These are phyloP conservation scores for Noturus placidus DNA, from an alignment of 2,113 vertebrate species.

Conservation along the genomic window DNA sequence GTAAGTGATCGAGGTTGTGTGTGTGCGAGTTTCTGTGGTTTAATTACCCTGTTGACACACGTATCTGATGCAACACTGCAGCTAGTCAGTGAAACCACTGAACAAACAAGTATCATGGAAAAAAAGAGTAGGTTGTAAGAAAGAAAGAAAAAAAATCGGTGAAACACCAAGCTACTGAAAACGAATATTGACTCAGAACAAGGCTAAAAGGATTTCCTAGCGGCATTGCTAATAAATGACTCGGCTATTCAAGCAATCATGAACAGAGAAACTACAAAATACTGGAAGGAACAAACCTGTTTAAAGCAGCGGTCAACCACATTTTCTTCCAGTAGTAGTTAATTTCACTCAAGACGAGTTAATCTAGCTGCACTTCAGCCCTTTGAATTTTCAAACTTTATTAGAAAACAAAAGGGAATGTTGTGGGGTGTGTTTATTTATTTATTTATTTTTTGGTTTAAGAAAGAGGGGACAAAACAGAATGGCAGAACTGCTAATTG, in stretches of 20 bases:
- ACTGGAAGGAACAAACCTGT: background rate
- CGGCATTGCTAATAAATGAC: constrained; percentile 4
- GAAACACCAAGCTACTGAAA: constrained; percentile 38
- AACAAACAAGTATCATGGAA: constrained; percentile 51
- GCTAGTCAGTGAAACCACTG: constrained; percentile 58
- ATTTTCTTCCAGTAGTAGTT: background rate
- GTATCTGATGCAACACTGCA: constrained; percentile 60
- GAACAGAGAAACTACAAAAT: constrained; percentile 32
- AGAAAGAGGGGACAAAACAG: background rate
- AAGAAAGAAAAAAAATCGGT: constrained; percentile 27
- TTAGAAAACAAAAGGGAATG: background rate
- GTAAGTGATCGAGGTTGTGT: constrained; percentile 35
- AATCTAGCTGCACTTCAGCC: background rate
- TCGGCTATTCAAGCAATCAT: constrained; percentile 13
- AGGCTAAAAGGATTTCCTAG: constrained; percentile 24
- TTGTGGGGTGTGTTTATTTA: background rate
- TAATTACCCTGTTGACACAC: constrained; percentile 58
- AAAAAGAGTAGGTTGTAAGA: constrained; percentile 43
- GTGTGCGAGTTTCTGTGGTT: constrained; percentile 45
- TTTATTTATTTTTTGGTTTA: constrained; percentile 11
- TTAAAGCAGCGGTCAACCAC: background rate
- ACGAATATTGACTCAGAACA: constrained; percentile 36
- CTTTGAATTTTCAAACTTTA: background rate
- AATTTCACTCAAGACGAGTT: background rate
- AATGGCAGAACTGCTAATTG: background rate